Conservation (phyloP, 2,888 invertebrate species). For the Osmoderma eremita region DNA sequence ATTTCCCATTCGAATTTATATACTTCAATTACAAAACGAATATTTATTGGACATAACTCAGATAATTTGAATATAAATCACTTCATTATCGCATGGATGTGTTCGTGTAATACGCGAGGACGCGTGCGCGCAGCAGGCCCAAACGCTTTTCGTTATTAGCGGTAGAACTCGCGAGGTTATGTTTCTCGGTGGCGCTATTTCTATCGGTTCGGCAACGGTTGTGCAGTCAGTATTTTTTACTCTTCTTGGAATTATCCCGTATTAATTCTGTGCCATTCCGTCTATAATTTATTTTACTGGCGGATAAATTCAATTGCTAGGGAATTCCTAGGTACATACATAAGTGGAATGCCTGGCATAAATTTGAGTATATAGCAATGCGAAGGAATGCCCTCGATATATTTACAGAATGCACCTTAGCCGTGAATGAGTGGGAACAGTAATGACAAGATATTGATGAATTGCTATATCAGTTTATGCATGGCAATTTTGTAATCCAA, state of each 20-base stretch:
- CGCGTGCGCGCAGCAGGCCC: neutral
- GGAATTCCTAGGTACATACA: neutral
- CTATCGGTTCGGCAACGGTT: neutral
- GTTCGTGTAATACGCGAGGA: neutral
- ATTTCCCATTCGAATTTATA: constrained; percentile 36
- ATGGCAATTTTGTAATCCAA: no score
- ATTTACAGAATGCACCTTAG: no score
- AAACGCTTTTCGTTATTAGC: neutral
- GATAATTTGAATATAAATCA: constrained; percentile 38
- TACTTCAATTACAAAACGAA: constrained; percentile 37
- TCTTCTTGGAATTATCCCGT: constrained; percentile 24
- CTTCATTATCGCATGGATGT: constrained; percentile 28
- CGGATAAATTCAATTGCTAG: constrained; percentile 50
- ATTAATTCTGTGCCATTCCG: constrained; percentile 21
- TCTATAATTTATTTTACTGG: constrained; percentile 12
- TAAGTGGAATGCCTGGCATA: no score
- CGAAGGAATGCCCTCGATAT: no score
- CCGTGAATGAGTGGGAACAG: no score
- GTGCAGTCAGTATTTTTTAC: constrained; percentile 16
- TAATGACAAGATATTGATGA: no score
- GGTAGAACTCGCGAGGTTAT: neutral
- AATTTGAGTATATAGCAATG: no score
- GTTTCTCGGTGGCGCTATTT: constrained; percentile 5
- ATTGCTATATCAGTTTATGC: no score
- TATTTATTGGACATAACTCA: constrained; percentile 37